phyloP scores from a whole-genome alignment of 2,888 invertebrate genomes.

The Trachelus iudaicus region DNA sequence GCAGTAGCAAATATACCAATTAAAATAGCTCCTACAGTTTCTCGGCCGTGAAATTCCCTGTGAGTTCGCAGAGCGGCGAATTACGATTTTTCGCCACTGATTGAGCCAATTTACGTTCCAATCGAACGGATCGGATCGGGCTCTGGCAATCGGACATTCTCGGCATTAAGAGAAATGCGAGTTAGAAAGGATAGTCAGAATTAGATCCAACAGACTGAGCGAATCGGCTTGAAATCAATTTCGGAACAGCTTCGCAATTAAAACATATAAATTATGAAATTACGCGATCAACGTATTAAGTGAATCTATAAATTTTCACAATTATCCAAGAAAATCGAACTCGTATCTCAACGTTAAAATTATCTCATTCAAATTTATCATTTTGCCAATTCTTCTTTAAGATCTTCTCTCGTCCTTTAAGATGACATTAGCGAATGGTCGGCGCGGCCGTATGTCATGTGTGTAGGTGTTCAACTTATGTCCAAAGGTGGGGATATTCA shows the following conservation, averaged over 20 bases:
- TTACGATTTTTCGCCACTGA: slow-evolving; percentile 19
- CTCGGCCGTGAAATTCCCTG: neutral
- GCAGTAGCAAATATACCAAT: neutral
- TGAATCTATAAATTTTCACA: neutral
- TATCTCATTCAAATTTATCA: neutral
- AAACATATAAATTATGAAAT: neutral
- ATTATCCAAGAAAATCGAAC: neutral
- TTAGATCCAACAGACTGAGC: neutral
- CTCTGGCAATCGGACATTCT: neutral
- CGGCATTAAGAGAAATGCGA: neutral
- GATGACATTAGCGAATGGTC: slow-evolving; percentile 24
- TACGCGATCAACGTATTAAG: neutral
- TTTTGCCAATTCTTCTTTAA: neutral
- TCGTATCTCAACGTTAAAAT: neutral
- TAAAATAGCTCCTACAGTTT: neutral
- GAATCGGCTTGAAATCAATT: neutral
- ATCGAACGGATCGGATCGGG: neutral
- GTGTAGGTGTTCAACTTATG: slow-evolving; percentile 54
- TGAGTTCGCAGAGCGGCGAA: slow-evolving; percentile 7
- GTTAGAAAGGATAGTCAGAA: neutral
- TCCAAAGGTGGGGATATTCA: slow-evolving; percentile 51
- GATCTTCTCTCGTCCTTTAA: slow-evolving; percentile 4
- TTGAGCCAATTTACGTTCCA: slow-evolving; percentile 8
- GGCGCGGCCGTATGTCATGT: slow-evolving; percentile 38
- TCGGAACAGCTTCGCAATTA: neutral